Evolutionary conservation across 2,888 invertebrate genomes (phyloP).

Genomic region (Cheilosia variabilis): DNA sequence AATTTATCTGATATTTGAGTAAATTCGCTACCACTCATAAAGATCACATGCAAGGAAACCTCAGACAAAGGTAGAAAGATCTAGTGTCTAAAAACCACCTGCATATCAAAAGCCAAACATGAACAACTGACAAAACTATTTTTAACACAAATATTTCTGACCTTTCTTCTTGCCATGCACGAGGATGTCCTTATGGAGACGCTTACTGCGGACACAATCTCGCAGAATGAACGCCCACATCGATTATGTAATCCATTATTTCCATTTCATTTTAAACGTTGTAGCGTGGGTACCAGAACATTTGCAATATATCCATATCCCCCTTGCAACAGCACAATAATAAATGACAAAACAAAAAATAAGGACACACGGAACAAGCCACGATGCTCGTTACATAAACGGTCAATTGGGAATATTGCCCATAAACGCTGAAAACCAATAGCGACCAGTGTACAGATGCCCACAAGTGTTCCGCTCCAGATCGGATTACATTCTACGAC

Average conservation of each 20-base stretch:
- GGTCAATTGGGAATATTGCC: constrained; percentile 69
- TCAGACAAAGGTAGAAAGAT: too few relatives aligned
- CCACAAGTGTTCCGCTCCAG: constrained; percentile 63
- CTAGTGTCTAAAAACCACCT: too few relatives aligned
- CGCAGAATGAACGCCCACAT: background rate
- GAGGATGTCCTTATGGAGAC: too few relatives aligned
- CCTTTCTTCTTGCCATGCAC: background rate
- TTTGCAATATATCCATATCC: constrained; percentile 32
- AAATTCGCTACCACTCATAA: too few relatives aligned
- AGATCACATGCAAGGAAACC: too few relatives aligned
- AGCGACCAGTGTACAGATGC: constrained; percentile 34
- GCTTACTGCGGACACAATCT: too few relatives aligned
- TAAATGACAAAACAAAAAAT: constrained; percentile 13
- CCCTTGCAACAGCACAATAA: background rate
- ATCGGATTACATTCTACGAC: constrained; percentile 47
- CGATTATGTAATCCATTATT: constrained; percentile 40
- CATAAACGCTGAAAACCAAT: constrained; percentile 60
- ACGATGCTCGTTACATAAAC: constrained; percentile 55
- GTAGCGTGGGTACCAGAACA: constrained; percentile 36
- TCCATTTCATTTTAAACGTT: constrained; percentile 26
- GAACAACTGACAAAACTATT: too few relatives aligned
- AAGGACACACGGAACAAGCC: constrained; percentile 23
- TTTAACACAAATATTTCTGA: too few relatives aligned
- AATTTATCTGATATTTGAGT: too few relatives aligned
- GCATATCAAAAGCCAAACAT: too few relatives aligned